phyloP scores from a whole-genome alignment of 2,113 vertebrate species.

The Trogon melanurus region DNA sequence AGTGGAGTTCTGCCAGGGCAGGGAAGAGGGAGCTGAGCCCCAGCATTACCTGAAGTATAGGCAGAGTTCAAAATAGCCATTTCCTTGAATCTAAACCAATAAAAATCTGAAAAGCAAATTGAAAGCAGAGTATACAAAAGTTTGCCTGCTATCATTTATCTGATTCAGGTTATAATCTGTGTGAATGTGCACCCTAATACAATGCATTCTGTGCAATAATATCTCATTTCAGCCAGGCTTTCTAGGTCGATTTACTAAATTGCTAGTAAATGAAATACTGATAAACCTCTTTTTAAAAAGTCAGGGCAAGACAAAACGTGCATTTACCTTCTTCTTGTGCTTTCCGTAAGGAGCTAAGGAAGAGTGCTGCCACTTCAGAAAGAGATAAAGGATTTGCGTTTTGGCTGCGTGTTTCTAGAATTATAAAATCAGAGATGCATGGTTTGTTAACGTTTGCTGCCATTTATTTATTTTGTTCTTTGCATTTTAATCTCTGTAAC shows the following conservation, averaged over 20 bases:
- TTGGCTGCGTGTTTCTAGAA: constrained; percentile 86
- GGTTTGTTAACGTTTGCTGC: neutral
- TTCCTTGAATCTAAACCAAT: neutral
- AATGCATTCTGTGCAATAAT: neutral
- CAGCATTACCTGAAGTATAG: too few species aligned
- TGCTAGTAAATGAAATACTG: neutral
- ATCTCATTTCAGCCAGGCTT: neutral
- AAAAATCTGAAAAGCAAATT: neutral
- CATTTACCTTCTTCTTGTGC: constrained; percentile 80
- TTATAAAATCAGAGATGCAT: neutral
- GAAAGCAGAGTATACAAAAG: neutral
- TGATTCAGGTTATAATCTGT: neutral
- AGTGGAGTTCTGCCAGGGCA: neutral
- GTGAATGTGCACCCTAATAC: neutral
- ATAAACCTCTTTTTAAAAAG: neutral
- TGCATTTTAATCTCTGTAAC: neutral
- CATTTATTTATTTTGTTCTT: neutral
- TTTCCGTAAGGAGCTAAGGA: constrained; percentile 83
- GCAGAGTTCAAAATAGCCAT: neutral
- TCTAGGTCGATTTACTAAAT: neutral
- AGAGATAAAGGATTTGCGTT: constrained; percentile 81
- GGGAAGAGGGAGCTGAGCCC: neutral
- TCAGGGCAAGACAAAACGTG: neutral
- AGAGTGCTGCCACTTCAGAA: constrained; percentile 80
- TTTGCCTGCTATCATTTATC: neutral